Percentiles rank a stretch among this genome's conserved stretches.
phyloP scores from a whole-genome alignment of 2,797 vertebrate genomes.

The Acanthiza pusilla region DNA sequence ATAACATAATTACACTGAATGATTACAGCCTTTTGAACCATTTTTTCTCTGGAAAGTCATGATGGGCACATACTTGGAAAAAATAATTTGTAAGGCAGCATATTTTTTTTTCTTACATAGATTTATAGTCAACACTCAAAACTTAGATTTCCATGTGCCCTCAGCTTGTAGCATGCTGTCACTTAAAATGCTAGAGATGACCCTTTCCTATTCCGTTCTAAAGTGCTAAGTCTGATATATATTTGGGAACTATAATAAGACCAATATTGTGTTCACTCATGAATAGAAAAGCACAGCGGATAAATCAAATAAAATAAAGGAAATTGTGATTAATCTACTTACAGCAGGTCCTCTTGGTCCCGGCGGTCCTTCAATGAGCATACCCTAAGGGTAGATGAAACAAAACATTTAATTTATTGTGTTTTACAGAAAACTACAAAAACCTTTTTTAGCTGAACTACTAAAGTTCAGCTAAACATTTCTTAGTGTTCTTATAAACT shows the following conservation, averaged over 20 bases:
- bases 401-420: neutral
- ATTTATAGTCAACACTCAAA: neutral
- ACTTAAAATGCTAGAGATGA: neutral
- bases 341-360: slow-evolving; percentile 89
- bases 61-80: neutral
- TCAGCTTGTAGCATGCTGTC: neutral
- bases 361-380: slow-evolving; percentile 94
- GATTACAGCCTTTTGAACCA: neutral
- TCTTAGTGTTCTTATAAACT: neutral
- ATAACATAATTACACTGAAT: neutral
- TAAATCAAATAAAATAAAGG: neutral
- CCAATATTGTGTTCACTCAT: neutral
- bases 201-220: neutral
- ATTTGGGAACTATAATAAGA: neutral
- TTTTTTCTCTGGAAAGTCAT: neutral
- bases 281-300: neutral
- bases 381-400: slow-evolving; percentile 80
- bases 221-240: neutral
- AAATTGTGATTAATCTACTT: slow-evolving; percentile 67
- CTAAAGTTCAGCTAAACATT: neutral
- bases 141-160: neutral
- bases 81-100: neutral
- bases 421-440: neutral
- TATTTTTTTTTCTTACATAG: neutral
- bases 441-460: neutral